These are phyloP conservation scores for Pseudochirops cupreus DNA, from an alignment of 2,797 vertebrate species.

Conservation along the genomic window DNA sequence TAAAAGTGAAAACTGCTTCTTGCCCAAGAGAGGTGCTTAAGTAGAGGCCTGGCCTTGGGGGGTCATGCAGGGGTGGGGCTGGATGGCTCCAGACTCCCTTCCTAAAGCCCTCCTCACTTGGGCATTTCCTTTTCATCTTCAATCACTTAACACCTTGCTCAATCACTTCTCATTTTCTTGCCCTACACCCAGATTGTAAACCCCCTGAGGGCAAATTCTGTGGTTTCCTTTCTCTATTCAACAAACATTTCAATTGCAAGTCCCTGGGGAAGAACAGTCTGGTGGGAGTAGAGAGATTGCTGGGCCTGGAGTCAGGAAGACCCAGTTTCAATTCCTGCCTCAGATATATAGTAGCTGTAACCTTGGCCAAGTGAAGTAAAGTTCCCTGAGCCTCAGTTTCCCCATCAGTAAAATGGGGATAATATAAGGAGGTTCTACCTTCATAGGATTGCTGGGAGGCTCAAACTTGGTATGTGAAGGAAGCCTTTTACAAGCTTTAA, in stretches of 20 bases:
- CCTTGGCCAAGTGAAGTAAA: constrained; percentile 25
- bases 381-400: constrained; percentile 6
- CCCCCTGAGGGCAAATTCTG: background rate
- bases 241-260: background rate
- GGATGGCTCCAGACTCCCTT: background rate
- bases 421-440: background rate
- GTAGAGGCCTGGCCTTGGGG: background rate
- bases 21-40: background rate
- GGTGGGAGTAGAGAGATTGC: background rate
- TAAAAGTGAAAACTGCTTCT: background rate
- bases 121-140: background rate
- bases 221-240: background rate
- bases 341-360: constrained; percentile 36
- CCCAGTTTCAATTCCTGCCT: constrained; percentile 19
- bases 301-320: background rate
- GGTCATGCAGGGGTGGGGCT: background rate
- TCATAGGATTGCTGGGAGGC: background rate
- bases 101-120: background rate
- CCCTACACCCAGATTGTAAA: background rate
- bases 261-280: background rate
- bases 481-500: background rate
- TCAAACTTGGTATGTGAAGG: background rate
- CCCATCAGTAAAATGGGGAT: constrained; percentile 38
- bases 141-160: background rate
- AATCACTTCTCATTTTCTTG: background rate